Base-by-base conservation (phyloP, 1,140 invertebrate species). In the Drosophila subobscura region DNA sequence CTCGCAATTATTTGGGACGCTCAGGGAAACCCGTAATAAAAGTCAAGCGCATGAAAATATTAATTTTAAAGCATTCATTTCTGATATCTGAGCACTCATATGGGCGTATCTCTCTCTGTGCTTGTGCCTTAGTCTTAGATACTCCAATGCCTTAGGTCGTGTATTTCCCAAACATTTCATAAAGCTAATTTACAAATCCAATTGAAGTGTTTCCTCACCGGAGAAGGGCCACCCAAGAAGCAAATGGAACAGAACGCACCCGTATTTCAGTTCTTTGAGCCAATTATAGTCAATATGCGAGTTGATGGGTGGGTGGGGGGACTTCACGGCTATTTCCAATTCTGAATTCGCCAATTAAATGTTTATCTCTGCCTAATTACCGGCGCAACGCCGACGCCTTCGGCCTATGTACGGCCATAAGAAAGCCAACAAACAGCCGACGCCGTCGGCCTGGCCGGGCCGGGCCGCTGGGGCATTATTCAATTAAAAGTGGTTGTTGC, bases 301-400 rank as follows among this genome's bases (percentile, higher is more conserved):
- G 27, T 25, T 41, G 47, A 33, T 61, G 25, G 44, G 42, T 14
- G 65, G 37, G 29, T 23, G 29, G 40, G 33, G 10, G 70, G 60
- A 66, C 53, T 79, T 75, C 70, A 49, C 59, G 71, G 76, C 50
- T 50, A 60, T 72, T 81, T 74, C 60, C 61, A 75, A 83, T 75
- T 86, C 77, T 61, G 55, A 86, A 81, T 86, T 81, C 75, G 65
- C 77, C 83, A 86, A 88, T 86, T 86, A 86, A 86, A 86, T 86
- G 78, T 81, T 86, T 86, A 88, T 88, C 77, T 88, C 74, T 59
- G 61, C 49, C 81, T 81, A 88, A 86, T 80, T 86, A 81, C 78
- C 60, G 49, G 54, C 60, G 72, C 57, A 53, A 57, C 42, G 54
- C 50, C 47, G 23, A 42, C 72, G 33, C 42, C 75, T 77, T 51